Evolutionary conservation across 2,888 invertebrate genomes (phyloP).

Genomic region (Drosophila anomelani): DNA sequence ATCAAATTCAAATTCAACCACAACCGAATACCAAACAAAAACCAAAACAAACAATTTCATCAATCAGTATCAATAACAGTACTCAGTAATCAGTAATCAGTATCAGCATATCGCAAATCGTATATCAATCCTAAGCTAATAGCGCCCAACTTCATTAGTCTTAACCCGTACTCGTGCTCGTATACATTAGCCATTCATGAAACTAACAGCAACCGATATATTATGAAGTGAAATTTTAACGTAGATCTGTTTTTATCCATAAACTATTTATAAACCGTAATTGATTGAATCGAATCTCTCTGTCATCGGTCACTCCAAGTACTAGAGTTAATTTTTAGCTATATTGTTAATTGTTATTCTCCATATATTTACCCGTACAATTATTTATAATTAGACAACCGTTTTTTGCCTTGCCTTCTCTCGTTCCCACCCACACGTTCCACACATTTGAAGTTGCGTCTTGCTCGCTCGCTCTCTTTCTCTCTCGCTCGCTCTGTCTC

Average conservation of each 20-base stretch:
- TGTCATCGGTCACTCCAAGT: constrained; percentile 34
- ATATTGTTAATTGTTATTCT: constrained; percentile 53
- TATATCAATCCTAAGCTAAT: constrained; percentile 47
- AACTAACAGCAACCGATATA: constrained; percentile 39
- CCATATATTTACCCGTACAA: constrained; percentile 24
- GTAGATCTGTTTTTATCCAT: constrained; percentile 50
- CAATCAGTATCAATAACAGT: constrained; percentile 54
- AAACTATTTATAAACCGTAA: constrained; percentile 20
- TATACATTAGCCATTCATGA: constrained; percentile 35
- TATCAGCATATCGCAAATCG: constrained; percentile 39
- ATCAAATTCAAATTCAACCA: constrained; percentile 11
- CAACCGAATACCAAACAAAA: constrained; percentile 49
- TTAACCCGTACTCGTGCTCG: constrained; percentile 13
- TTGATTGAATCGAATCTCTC: constrained; percentile 50
- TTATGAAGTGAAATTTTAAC: constrained; percentile 50
- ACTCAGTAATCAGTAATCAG: constrained; percentile 45
- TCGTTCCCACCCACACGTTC: constrained; percentile 8
- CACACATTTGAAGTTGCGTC: constrained; percentile 36
- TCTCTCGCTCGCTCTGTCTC: constrained; percentile 18
- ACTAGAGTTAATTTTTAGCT: constrained; percentile 41
- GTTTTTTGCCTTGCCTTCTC: constrained; percentile 39
- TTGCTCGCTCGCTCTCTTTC: constrained; percentile 38
- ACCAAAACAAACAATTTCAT: constrained; percentile 57
- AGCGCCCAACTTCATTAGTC: constrained; percentile 35
- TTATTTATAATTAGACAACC: constrained; percentile 39